A percentile compares a stretch with the other conserved stretches of the same genome.
Evolutionary conservation across 2,797 vertebrate genomes (phyloP).

Genomic region (Syngnathus rostellatus): DNA sequence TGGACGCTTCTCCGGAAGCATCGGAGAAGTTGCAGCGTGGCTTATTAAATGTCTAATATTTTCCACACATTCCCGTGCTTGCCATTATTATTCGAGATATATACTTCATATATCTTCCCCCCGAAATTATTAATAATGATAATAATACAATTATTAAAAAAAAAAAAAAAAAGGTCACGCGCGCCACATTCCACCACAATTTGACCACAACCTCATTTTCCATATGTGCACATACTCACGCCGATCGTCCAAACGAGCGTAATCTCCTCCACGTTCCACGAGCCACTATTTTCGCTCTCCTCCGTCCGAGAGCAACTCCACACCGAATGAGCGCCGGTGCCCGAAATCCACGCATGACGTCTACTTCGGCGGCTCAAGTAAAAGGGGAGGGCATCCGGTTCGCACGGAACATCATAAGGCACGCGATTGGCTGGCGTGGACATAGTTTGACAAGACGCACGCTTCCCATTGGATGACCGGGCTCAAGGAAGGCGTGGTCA

Average conservation of each 20-base stretch:
- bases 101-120: not conserved
- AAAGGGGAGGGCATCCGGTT: constrained; percentile 57
- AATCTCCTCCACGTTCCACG: constrained; percentile 21
- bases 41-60: constrained; percentile 2
- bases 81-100: not conserved
- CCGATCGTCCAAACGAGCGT: not conserved
- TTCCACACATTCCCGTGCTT: not conserved
- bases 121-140: too few species aligned
- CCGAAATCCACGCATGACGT: constrained; percentile 48
- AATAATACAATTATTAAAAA: too few species aligned
- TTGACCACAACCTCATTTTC: too few species aligned
- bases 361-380: constrained; percentile 46
- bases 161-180: not conserved
- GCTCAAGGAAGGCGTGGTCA: constrained; percentile 8
- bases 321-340: constrained; percentile 35
- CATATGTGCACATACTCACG: constrained; percentile 3
- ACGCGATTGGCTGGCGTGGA: constrained; percentile 51
- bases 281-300: constrained; percentile 32
- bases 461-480: constrained; percentile 44
- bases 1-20: not conserved
- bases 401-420: constrained; percentile 51
- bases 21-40: not conserved
- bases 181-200: not conserved
- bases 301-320: constrained; percentile 44
- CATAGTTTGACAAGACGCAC: constrained; percentile 55